Base-by-base conservation (phyloP, 2,797 vertebrate genomes). In the Muscicapa comitata region DNA sequence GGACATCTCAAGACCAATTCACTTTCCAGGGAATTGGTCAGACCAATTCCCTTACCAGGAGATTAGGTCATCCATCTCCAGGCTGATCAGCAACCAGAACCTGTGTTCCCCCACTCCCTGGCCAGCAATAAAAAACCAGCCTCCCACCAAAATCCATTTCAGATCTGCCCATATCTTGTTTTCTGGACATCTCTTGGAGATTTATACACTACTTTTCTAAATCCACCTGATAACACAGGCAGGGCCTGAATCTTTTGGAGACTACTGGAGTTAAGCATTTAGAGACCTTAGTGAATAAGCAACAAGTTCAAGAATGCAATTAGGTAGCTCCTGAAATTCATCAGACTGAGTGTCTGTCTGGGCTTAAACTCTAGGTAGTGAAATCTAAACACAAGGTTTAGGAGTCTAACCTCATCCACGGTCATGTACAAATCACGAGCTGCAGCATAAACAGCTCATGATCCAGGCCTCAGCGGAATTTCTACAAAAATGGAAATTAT, bases 31-130 rank as follows among this genome's bases (percentile, higher is more conserved):
- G 18, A 58, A 35, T 7, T 2, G 1, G 38, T 50, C 15, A 28
- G 55, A 40, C 37, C 35, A 58, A 38, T 23, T 83, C 25, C 43
- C 38, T 80, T 38, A 50, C 11, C 7, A 61, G 21, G 10, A 78
- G 24, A 25, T 72, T 43, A 62, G 31, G 20, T 48, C 25, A 62
- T 58, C 28, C 40, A 55, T 54, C 51, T 79, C 40, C 40, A 89
- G 28, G 51, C 5, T 76, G 51, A 91, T 28, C 59, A 91, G 48
- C 28, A 65, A 47, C 24, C 24, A 68, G 25, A 88, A 71, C 20
- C 53, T 62, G 28, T 17, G n/a, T 10, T 11, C 14, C 15, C 10
- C 1, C 7, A 2, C 25, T 37, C 15, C 3, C 3, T 2, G 12
- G 11, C 19, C 66, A n/a, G 58, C 42, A 65, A 45, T 5, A 67